Conservation (phyloP, 1,140 invertebrate genomes). For the Drosophila nannoptera region DNA sequence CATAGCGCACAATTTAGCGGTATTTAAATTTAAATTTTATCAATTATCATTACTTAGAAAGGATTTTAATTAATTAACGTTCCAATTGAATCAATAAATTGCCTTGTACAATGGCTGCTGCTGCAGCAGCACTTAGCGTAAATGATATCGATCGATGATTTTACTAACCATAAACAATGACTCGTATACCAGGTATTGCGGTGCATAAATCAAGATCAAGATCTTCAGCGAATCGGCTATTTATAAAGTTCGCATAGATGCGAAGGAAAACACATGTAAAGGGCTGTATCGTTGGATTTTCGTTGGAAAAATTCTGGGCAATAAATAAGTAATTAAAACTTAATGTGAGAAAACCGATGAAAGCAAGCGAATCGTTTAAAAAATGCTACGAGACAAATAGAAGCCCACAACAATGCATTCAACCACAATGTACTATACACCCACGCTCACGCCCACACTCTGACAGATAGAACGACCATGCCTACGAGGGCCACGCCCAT, state of each 20-base stretch:
- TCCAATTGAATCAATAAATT: conserved; percentile 43
- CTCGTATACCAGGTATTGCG: too few species aligned
- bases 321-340: conserved; percentile 53
- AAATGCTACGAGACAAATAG: conserved; percentile 14
- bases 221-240: conserved; percentile 1
- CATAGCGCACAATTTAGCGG: conserved; percentile 66
- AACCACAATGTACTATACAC: conserved; percentile 14
- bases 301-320: conserved; percentile 31
- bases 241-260: conserved; percentile 14
- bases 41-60: conserved; percentile 14
- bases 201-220: conserved; percentile 7
- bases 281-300: conserved; percentile 8
- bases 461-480: too few species aligned
- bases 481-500: conserved; percentile 3
- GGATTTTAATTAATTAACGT: conserved; percentile 48
- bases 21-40: conserved; percentile 39
- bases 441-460: conserved; percentile 4
- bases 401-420: conserved; percentile 7
- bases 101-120: conserved; percentile 43
- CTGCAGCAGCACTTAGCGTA: too few species aligned
- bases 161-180: too few species aligned
- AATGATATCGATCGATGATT: too few species aligned
- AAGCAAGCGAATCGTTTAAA: conserved; percentile 12
- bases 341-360: conserved; percentile 31
- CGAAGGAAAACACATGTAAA: conserved; percentile 8